These are phyloP conservation scores for Penelope pileata DNA, from an alignment of 2,113 vertebrate species.

Conservation along the genomic window DNA sequence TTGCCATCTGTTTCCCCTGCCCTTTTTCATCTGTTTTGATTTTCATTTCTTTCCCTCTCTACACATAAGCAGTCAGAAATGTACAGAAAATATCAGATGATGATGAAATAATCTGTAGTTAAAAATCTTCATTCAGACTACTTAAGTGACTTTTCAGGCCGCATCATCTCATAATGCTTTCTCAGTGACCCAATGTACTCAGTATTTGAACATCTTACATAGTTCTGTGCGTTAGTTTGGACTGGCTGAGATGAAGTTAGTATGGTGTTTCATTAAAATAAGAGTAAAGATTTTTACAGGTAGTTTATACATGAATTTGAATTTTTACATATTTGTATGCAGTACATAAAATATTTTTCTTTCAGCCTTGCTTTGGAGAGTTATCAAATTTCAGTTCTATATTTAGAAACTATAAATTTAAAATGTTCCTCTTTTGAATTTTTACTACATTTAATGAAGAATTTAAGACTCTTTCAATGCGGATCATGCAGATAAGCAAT, in stretches of 20 bases:
- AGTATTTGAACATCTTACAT: neutral
- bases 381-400: neutral
- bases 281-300: neutral
- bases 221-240: neutral
- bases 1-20: neutral
- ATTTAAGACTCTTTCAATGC: neutral
- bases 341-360: neutral
- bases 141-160: neutral
- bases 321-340: neutral
- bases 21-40: neutral
- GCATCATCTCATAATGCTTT: neutral
- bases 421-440: neutral
- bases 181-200: neutral
- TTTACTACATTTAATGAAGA: conserved; percentile 2
- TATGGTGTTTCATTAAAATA: neutral
- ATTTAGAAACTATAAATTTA: neutral
- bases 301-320: neutral
- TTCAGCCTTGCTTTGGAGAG: neutral
- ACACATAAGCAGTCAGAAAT: neutral
- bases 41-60: neutral
- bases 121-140: neutral
- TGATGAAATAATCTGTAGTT: neutral
- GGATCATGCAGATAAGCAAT: neutral
- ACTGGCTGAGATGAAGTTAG: neutral
- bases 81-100: neutral